Evolutionary conservation across 2,113 vertebrate genomes (phyloP), one percentile per base, ranked within the genome.

Genomic region (Neogale vison): DNA sequence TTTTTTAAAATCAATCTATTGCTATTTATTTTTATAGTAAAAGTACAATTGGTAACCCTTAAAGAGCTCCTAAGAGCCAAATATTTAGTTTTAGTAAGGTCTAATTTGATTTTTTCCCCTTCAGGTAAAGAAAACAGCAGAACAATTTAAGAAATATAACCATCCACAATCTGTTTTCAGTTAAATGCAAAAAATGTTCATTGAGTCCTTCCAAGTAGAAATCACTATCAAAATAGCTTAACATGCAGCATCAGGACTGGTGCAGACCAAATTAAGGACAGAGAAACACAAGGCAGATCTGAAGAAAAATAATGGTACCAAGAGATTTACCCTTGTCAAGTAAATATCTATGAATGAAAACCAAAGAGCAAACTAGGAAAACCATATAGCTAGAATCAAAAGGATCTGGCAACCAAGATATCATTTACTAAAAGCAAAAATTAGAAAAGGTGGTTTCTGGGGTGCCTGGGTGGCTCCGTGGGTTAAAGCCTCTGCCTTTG

Each of bases 141-240:
- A 93, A 94, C n/a, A 97, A 69, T 91, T 93, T 95, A 61, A 79
- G 76, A 97, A 84, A 92, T 72, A 55, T 59, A 88, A 94, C 45
- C 10, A 94, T 65, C 69, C 55, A 88, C 42, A 94, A 84, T 65
- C 72, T 94, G 69, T 83, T 94, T 77, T 92, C 79, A 57, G 71
- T 79, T 77, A 88, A 94, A 83, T 36, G 23, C 39, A 87, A 71
- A 91, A 85, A 90, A 92, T 7, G 20, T n/a, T 79, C 69, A 50
- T 29, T 47, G 34, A 92, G 83, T 61, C n/a, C 52, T 96, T 96
- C 65, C 77, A 97, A 83, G 52, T 21, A 96, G 24, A 31, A 88
- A 88, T 61, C 24, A 90, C 57, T 82, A 82, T 69, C 67, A 93
- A 80, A 95, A 90, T 24, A 86, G 81, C 45, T 76, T 47, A 90